Base-by-base conservation (phyloP, 2,113 vertebrate genomes). In the Echinops telfairi region DNA sequence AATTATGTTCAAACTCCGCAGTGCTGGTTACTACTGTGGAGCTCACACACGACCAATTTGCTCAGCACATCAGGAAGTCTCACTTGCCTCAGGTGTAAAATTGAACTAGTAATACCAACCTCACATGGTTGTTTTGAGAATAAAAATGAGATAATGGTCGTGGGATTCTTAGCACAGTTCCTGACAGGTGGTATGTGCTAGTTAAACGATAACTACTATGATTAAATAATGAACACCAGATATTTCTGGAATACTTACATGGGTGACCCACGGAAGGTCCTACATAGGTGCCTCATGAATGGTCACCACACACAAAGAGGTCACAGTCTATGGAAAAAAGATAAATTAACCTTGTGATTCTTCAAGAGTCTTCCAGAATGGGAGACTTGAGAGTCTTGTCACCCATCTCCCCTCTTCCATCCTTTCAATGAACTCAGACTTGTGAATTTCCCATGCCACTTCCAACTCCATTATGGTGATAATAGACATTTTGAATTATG, bases 1-100 rank as follows among this genome's bases (percentile, higher is more conserved):
- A 95, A 68, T n/a, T 19, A 47, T 36, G n/a, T 77, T 93, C 73
- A 91, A 73, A 86, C 60, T 76, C 12, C 43, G 33, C 43, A 58
- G 40, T 75, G 20, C 75, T 20, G 38, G 38, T 86, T 92, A 58
- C 57, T 36, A n/a, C 27, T 60, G 75, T 88, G 58, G 60, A 33
- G 58, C 58, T 81, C 23, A 25, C 0, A 25, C 64, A 33, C 81
- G 79, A 62, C 3, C 47, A 53, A 71, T 15, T 81, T 64, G 22
- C 20, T 62, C 40, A 86, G 83, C 7, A 33, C 62, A n/a, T 73
- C 68, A 75, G 47, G 47, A 2, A 25, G 62, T 84, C 40, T 80
- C n/a, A 77, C 47, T 89, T 73, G 79, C 17, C 36, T 91, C 20
- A 6, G 9, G 0, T 84, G 40, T 86, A n/a, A 75, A 82, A 15